phyloP scores from a whole-genome alignment of 23 tunicate genomes.

The Phallusia fumigata region DNA sequence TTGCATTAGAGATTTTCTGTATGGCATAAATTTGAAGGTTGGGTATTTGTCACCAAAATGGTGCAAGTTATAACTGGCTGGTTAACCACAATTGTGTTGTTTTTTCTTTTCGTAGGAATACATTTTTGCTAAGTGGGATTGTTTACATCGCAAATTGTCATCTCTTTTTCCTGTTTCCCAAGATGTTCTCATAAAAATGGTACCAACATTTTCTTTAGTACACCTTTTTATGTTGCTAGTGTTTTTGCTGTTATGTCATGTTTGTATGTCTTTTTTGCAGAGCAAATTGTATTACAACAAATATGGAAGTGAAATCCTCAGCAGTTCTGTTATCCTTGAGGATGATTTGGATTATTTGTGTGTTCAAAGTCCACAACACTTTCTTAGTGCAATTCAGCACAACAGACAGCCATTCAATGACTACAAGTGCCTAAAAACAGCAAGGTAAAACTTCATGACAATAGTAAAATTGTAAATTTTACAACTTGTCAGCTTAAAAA shows the following conservation, averaged over 20 bases:
- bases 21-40: slow-evolving; percentile 22
- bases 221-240: too few species aligned
- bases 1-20: not conserved
- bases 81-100: not conserved
- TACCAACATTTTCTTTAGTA: not conserved
- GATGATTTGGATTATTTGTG: slow-evolving; percentile 74
- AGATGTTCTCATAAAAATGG: slow-evolving; percentile 21
- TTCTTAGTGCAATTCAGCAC: slow-evolving; percentile 23
- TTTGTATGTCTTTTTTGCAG: slow-evolving; percentile 10
- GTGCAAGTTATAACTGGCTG: not conserved
- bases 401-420: not conserved
- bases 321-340: slow-evolving; percentile 56
- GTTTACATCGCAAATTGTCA: slow-evolving; percentile 3
- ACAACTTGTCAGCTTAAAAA: too few species aligned
- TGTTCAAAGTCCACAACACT: slow-evolving; percentile 60
- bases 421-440: slow-evolving; percentile 1
- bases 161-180: slow-evolving; percentile 38
- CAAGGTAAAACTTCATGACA: not conserved
- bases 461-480: not conserved
- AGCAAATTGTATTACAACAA: slow-evolving; percentile 29
- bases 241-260: not conserved
- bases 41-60: not conserved
- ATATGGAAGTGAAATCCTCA: slow-evolving; percentile 42
- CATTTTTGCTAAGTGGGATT: not conserved
- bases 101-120: slow-evolving; percentile 6